phyloP scores from a whole-genome alignment of 2,888 invertebrate species.

The Eutolmus rufibarbis region DNA sequence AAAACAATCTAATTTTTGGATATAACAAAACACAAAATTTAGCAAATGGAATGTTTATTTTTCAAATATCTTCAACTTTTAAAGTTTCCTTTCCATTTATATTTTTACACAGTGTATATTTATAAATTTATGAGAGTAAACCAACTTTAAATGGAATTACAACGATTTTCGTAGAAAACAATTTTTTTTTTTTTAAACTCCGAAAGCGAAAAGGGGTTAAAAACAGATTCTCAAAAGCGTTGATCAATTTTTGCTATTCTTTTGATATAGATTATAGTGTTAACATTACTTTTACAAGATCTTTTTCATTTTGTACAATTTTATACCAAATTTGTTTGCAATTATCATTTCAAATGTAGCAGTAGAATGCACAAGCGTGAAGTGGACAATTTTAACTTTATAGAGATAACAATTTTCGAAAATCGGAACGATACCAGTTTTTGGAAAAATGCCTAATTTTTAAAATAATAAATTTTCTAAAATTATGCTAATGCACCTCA shows the following conservation, averaged over 20 bases:
- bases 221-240: neutral
- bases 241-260: neutral
- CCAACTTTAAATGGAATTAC: neutral
- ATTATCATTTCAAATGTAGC: neutral
- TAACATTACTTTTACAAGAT: neutral
- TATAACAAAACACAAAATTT: neutral
- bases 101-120: neutral
- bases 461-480: no score
- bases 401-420: no score
- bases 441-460: no score
- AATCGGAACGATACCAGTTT: no score
- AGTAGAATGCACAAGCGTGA: neutral
- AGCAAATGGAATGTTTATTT: constrained; percentile 28
- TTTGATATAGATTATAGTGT: neutral
- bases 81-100: neutral
- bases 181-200: neutral
- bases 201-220: neutral
- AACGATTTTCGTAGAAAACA: constrained; percentile 2
- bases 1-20: no score
- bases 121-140: neutral
- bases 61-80: neutral
- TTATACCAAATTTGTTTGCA: neutral
- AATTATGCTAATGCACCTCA: no score
- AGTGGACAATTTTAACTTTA: no score
- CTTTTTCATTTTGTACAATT: neutral